Evolutionary conservation across 2,797 vertebrate genomes (phyloP), one percentile per base, ranked within the genome.

Genomic region (Oreortyx pictus): DNA sequence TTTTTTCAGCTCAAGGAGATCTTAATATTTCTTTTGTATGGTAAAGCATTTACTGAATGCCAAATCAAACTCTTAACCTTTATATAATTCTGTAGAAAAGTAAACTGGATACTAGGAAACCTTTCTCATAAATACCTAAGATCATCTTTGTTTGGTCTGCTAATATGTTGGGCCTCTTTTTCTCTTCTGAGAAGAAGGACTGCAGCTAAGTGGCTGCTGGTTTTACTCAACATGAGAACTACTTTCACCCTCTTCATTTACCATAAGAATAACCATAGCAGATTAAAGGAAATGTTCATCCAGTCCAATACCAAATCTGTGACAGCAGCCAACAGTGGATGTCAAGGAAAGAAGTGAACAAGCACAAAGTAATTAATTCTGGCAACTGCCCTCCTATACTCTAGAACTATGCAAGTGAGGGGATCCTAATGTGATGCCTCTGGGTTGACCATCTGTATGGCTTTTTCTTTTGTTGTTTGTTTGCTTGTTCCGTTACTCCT

Each of bases 61-160:
- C 94, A 95, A 90, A 79, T 95, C 77, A 94, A 95, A 91, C 89
- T 84, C 75, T 86, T 83, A 60, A 71, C 46, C 66, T 92, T 86
- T 86, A 52, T 78, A 67, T 88, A 79, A 73, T 73, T 59, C 41
- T 80, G 31, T n/a, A 80, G 65, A 29, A 95, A 90, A 76, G 92
- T 90, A 92, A 95, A 88, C 56, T 76, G 76, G 80, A 64, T 70
- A 65, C 29, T 73, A 44, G 60, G 89, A 92, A 93, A 74, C 14
- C 27, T 82, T 94, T 89, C 75, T 62, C 65, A 87, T 67, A 93
- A 93, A 89, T 46, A 65, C 1, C 2, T 31, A 18, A 54, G 29
- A 54, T 16, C 52, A 31, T 54, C 52, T 54, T 52, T 82, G 29
- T 84, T 95, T 92, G 47, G 71, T 90, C 90, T 92, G 65, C 18